Conservation (phyloP, 2,888 invertebrate genomes). For the Trachelus troglodyta region DNA sequence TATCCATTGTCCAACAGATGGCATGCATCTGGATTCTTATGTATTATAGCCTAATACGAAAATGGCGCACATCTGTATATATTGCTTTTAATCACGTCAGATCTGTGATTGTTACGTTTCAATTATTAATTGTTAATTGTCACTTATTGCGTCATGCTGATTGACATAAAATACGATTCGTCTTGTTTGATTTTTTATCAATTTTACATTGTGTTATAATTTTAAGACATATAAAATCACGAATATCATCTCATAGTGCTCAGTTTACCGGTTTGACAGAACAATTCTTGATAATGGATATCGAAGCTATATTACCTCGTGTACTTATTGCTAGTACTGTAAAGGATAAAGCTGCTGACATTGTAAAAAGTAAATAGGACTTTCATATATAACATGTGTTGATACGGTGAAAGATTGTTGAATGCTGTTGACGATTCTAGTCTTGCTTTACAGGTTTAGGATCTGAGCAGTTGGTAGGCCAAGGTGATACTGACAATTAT, state of each 20-base stretch:
- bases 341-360: conserved; percentile 47
- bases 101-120: not conserved
- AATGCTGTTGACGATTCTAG: not conserved
- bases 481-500: conserved; percentile 58
- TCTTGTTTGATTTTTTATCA: not conserved
- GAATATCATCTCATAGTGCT: not conserved
- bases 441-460: conserved; percentile 45
- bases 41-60: not conserved
- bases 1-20: not conserved
- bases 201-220: not conserved
- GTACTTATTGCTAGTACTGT: conserved; percentile 51
- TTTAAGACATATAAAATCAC: not conserved
- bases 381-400: not conserved
- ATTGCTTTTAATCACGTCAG: not conserved
- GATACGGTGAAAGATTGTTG: not conserved
- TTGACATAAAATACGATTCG: not conserved
- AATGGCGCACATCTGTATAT: not conserved
- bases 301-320: conserved; percentile 39
- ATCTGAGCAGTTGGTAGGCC: conserved; percentile 48
- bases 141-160: not conserved
- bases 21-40: not conserved
- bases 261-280: conserved; percentile 13
- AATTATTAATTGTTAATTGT: not conserved
- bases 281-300: conserved; percentile 38
- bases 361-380: conserved; percentile 52